Evolutionary conservation across 2,888 invertebrate genomes (phyloP), one percentile per base, ranked within the genome.

Genomic region (Oxycera nigricornis): DNA sequence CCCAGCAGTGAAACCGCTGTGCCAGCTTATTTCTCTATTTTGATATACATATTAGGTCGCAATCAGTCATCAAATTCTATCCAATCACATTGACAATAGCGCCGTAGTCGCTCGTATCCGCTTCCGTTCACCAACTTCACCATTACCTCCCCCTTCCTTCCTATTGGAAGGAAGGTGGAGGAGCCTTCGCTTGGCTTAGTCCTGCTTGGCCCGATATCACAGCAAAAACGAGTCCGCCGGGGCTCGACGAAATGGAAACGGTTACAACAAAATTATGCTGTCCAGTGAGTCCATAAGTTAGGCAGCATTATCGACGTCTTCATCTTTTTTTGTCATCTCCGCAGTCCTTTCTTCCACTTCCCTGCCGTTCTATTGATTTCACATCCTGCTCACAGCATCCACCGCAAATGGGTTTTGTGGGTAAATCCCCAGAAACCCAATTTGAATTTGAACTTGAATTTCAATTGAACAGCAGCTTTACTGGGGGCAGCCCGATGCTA

Each of bases 391-490:
- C n/a, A 2, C 30, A 30, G 30, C 30, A 67, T 67, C 26, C 20
- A 26, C 67, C 67, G n/a, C 67, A 67, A 67, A 67, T 67, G 26
- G 26, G 7, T 67, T 46, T 41, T 67, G 41, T 26, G 39, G 67
- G 67, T 67, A 41, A 67, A 67, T 39, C 41, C 65, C 67, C 24
- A 39, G 24, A 67, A 67, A 62, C 62, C 67, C 46, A 46, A 41
- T 67, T 67, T 41, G 41, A 67, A 67, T 46, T 67, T 67, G 67
- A 67, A 67, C 26, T 67, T 67, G 67, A 67, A 67, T 67, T 67
- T 67, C 67, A 67, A 67, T 67, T 67, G 41, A 67, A 67, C 41
- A 14, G 46, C 6, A 67, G 22, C n/a, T 22, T 20, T 17, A 35
- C 6, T 35, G 17, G 20, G 52, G 24, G 52, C 17, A 55, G 17